Evolutionary conservation across 2,113 vertebrate species (phyloP).

Genomic region (Emydura subglobosa): DNA sequence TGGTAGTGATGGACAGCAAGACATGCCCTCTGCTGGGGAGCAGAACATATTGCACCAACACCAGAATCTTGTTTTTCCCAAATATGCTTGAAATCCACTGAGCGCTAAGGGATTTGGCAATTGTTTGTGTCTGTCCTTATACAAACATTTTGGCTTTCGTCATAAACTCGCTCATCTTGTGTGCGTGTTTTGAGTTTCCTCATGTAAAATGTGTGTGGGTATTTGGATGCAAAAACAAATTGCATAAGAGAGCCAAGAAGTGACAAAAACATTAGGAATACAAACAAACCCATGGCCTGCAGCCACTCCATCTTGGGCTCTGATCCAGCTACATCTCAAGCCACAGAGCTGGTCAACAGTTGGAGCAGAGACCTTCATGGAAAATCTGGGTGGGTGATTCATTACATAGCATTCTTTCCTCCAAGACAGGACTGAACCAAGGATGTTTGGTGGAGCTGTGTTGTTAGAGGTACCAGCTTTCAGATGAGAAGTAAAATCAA

Average conservation of each 20-base stretch:
- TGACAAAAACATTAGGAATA: constrained; percentile 67
- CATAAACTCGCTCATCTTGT: constrained; percentile 28
- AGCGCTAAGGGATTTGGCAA: not conserved
- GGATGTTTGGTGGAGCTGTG: constrained; percentile 64
- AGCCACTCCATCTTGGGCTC: constrained; percentile 60
- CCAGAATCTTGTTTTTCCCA: not conserved
- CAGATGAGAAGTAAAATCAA: constrained; percentile 4
- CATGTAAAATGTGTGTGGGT: constrained; percentile 68
- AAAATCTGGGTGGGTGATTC: constrained; percentile 43
- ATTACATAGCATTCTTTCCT: constrained; percentile 28
- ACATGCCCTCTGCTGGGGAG: constrained; percentile 12
- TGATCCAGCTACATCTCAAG: constrained; percentile 70
- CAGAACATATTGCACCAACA: fast-evolving
- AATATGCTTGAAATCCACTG: not conserved
- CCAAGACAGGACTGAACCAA: constrained; percentile 62
- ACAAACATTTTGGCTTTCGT: not conserved
- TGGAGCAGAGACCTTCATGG: constrained; percentile 69
- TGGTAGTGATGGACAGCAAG: constrained; percentile 19
- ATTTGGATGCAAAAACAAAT: constrained; percentile 71
- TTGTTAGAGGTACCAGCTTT: constrained; percentile 52
- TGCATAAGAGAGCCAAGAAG: constrained; percentile 61
- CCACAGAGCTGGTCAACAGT: constrained; percentile 65
- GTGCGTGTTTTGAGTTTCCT: constrained; percentile 66
- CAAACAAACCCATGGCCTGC: constrained; percentile 68
- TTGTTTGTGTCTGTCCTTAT: constrained; percentile 11